These are phyloP conservation scores for Masnerella sp. DNA, from an alignment of 2,888 invertebrate species.

Conservation along the genomic window DNA sequence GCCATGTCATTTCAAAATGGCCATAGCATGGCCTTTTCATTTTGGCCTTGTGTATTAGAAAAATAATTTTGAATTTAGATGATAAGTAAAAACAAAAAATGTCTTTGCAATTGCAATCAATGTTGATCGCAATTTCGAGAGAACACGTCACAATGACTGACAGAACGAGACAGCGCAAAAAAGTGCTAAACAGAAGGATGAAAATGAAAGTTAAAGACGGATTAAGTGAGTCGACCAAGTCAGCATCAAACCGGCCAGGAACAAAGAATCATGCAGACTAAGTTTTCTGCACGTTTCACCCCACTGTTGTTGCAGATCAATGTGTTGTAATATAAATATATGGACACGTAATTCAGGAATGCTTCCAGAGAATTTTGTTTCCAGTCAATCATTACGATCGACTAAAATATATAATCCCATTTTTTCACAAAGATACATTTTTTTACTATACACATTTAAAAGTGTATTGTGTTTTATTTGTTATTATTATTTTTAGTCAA, in stretches of 20 bases:
- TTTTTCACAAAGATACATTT: no score
- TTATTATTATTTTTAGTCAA: no score
- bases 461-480: no score
- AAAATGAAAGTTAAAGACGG: slow-evolving; percentile 48
- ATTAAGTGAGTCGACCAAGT: slow-evolving; percentile 24
- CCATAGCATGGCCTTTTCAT: no score
- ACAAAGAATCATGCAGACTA: slow-evolving; percentile 39
- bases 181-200: slow-evolving; percentile 49
- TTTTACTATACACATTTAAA: no score
- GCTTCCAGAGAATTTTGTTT: neutral
- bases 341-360: slow-evolving; percentile 10
- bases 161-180: slow-evolving; percentile 34
- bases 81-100: no score
- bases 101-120: no score
- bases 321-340: slow-evolving; percentile 20
- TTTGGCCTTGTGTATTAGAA: no score
- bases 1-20: no score
- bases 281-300: slow-evolving; percentile 24
- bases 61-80: no score
- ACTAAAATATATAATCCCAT: no score
- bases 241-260: slow-evolving; percentile 9
- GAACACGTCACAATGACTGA: slow-evolving; percentile 43
- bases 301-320: neutral
- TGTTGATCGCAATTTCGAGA: slow-evolving; percentile 37
- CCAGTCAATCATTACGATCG: neutral